Percentiles rank a stretch among this genome's conserved stretches.
phyloP scores from a whole-genome alignment of 2,888 invertebrate species.

The Acronicta aceris region DNA sequence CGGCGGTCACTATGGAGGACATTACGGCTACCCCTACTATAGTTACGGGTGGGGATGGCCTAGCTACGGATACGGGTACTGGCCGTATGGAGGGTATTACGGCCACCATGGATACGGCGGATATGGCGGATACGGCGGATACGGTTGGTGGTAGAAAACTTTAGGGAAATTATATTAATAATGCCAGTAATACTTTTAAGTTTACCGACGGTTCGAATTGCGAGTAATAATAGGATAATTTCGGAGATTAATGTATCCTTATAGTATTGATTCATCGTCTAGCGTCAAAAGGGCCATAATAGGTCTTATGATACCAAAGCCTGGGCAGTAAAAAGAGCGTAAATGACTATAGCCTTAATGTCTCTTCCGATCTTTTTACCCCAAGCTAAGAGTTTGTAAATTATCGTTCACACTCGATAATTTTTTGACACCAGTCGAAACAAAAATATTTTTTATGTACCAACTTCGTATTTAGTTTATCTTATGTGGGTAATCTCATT shows the following conservation, averaged over 20 bases:
- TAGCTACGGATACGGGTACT: constrained; percentile 62
- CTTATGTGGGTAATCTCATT: constrained; percentile 32
- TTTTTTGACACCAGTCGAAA: neutral
- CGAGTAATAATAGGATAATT: constrained; percentile 25
- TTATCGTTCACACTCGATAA: constrained; percentile 19
- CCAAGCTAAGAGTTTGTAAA: neutral
- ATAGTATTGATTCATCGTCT: neutral
- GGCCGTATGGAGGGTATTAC: constrained; percentile 64
- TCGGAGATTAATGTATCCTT: neutral
- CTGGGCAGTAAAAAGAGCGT: neutral
- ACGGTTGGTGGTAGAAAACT: constrained; percentile 62
- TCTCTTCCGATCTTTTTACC: neutral
- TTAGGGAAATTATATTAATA: constrained; percentile 15
- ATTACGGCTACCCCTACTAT: constrained; percentile 53
- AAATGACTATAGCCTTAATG: neutral
- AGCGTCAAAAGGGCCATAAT: too few relatives aligned
- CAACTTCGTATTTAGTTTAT: constrained; percentile 9
- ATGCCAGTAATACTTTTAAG: constrained; percentile 64
- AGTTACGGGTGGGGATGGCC: constrained; percentile 57
- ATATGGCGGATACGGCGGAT: constrained; percentile 58
- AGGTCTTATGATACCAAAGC: too few relatives aligned
- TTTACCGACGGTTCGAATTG: constrained; percentile 33
- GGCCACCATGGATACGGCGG: constrained; percentile 66
- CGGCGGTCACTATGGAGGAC: constrained; percentile 67
- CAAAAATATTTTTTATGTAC: neutral